These are phyloP conservation scores for Papilio xuthus DNA, from an alignment of 1,140 invertebrate species.

Conservation along the genomic window DNA sequence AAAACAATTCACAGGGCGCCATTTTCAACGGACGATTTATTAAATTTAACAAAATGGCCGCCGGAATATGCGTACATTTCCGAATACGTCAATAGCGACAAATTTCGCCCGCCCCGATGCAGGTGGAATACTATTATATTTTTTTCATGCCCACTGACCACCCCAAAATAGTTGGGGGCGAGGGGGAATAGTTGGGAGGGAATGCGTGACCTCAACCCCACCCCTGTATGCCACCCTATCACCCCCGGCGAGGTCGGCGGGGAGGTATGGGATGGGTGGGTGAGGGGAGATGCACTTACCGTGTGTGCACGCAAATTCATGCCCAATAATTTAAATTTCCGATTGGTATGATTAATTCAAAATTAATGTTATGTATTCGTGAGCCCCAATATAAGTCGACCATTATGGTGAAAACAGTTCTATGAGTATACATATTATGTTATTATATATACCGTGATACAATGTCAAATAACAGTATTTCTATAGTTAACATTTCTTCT, in stretches of 20 bases:
- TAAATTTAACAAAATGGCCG: slow-evolving; percentile 70
- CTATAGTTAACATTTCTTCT: no score
- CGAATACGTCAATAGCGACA: slow-evolving; percentile 61
- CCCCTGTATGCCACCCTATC: slow-evolving; percentile 46
- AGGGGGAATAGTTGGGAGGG: slow-evolving; percentile 61
- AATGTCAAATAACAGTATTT: no score
- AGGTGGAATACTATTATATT: slow-evolving; percentile 77
- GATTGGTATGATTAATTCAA: slow-evolving; percentile 74
- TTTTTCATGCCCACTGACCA: slow-evolving; percentile 71
- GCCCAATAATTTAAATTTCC: slow-evolving; percentile 79
- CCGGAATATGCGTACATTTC: slow-evolving; percentile 57
- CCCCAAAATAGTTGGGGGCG: slow-evolving; percentile 72
- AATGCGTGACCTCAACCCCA: slow-evolving; percentile 61
- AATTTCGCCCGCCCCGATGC: slow-evolving; percentile 62
- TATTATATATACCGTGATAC: not conserved
- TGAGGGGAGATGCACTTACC: slow-evolving; percentile 59
- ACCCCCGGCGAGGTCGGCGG: slow-evolving; percentile 39
- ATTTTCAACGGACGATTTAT: slow-evolving; percentile 39
- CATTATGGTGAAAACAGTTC: slow-evolving; percentile 20
- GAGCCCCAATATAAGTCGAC: slow-evolving; percentile 14
- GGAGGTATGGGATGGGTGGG: slow-evolving; percentile 40
- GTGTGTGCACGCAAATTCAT: slow-evolving; percentile 76
- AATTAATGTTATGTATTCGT: slow-evolving; percentile 67
- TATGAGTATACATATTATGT: not conserved
- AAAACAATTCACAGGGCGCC: slow-evolving; percentile 26